Evolutionary conservation across 2,113 vertebrate genomes (phyloP), one percentile per base, ranked within the genome.

Genomic region (Salvelinus sp.): DNA sequence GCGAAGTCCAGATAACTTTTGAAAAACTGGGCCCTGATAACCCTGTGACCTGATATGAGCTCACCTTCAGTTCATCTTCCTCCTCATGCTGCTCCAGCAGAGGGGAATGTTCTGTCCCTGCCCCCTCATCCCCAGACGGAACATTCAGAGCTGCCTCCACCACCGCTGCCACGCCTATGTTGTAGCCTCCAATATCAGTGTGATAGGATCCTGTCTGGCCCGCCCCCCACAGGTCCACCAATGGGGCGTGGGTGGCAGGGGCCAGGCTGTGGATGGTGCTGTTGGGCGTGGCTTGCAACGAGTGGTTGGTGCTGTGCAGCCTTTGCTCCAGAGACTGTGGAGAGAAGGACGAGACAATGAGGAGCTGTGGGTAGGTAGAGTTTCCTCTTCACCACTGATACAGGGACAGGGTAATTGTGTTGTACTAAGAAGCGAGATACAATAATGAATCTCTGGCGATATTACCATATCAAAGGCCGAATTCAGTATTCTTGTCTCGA

Each of bases 221-320:
- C 82, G 88, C 91, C 81, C 91, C 95, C 93, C 97, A 97, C 86
- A 96, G 92, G 30, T 98, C 96, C 12, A 95, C 94, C 85, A 96
- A 74, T 38, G 94, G 95, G 0, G 95, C 92, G 89, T 94, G 92
- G 68, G 93, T 93, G 18, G 89, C 85, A 48, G 94, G 93, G 25
- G 87, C 92, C 86, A 93, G 87, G 66, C 93, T 93, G 87, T 94
- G 94, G 83, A 94, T 92, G 86, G 93, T 94, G 90, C 93, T 94
- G 92, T 94, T 93, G 85, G 94, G 94, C 4, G 93, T 93, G 2
- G 86, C 91, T 88, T 94, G 93, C 84, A 94, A 88, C 68, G 94
- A 95, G 38, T 94, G 93, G 75, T 89, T 92, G 83, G 92, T 83
- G 60, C 92, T 93, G 75, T 94, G 91, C 82, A 93, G 82, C 85